Conservation (phyloP, 64 coral and sea anemone genomes). For the Montipora cactus region DNA sequence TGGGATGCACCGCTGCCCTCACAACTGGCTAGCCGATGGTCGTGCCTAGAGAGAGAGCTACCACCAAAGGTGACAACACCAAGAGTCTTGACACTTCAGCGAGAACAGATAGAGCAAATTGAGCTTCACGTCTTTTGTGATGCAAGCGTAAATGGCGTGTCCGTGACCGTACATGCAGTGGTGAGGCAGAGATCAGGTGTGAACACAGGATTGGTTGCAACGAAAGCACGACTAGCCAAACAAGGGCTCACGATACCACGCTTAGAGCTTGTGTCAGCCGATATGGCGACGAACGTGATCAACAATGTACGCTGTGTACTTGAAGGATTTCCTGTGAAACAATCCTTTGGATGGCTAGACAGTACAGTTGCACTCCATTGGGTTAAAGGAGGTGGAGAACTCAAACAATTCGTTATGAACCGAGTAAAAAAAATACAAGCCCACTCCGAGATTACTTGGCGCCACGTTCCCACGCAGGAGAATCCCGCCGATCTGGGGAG, state of each 20-base stretch:
- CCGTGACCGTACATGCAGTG: background rate
- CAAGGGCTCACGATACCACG: background rate
- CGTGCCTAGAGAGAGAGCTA: too few relatives aligned
- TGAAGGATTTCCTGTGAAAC: too few relatives aligned
- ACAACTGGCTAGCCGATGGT: background rate
- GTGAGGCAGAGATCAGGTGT: background rate
- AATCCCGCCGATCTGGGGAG: background rate
- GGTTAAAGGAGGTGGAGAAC: background rate
- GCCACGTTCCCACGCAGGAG: background rate
- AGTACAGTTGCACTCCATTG: background rate
- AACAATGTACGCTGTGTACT: too few relatives aligned
- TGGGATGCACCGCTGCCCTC: background rate
- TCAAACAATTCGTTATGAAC: constrained; percentile 7
- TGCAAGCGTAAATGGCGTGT: background rate
- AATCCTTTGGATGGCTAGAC: background rate
- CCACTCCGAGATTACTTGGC: background rate
- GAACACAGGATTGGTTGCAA: background rate
- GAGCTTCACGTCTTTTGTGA: background rate
- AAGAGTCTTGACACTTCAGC: too few relatives aligned
- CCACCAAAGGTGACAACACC: too few relatives aligned
- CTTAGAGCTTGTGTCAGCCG: too few relatives aligned
- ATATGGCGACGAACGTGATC: too few relatives aligned
- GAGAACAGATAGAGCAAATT: too few relatives aligned
- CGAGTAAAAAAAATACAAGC: background rate
- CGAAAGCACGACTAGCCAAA: background rate